Conservation (phyloP, 2,113 vertebrate genomes). For the Boulengeromyrus knoepffleri region DNA sequence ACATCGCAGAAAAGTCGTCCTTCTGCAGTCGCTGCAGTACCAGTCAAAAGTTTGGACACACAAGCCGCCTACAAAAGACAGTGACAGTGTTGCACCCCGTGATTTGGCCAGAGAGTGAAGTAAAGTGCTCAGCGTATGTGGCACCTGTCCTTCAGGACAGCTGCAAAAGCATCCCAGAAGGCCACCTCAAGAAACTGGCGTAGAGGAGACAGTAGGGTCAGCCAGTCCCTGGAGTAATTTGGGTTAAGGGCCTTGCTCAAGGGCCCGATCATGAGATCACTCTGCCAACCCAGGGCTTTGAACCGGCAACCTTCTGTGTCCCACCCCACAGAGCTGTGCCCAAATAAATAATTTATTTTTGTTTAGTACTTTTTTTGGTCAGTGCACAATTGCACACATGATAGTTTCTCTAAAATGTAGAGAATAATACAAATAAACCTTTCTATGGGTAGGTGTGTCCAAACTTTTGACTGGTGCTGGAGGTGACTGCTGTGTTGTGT, state of each 20-base stretch:
- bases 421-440: neutral
- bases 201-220: neutral
- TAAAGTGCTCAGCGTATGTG: neutral
- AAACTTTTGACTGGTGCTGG: neutral
- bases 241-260: neutral
- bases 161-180: neutral
- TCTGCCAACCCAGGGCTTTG: neutral
- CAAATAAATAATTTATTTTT: neutral
- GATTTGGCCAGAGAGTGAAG: neutral
- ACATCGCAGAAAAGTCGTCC: neutral
- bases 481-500: neutral
- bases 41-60: neutral
- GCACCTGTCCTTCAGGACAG: neutral
- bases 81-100: neutral
- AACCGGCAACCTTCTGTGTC: neutral
- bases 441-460: neutral
- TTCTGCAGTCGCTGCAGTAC: neutral
- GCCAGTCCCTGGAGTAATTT: neutral
- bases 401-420: neutral
- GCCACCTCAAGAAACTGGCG: neutral
- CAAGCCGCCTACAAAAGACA: neutral
- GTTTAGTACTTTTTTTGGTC: neutral
- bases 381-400: neutral
- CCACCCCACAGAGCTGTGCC: neutral
- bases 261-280: neutral